Base-by-base conservation (phyloP, 2,888 invertebrate species). In the Conchocele bisecta region DNA sequence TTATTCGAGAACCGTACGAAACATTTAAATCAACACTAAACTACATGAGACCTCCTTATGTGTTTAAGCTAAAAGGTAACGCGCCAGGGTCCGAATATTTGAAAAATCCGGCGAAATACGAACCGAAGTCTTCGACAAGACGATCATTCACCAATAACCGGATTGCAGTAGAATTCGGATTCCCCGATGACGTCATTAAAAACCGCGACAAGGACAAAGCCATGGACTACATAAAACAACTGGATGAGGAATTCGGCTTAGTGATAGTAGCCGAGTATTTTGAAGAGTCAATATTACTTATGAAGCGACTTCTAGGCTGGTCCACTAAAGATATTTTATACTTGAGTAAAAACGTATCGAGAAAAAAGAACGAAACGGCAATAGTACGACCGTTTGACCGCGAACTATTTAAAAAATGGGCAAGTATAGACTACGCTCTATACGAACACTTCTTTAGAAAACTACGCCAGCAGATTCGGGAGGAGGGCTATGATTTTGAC, bases 261-360 rank as follows among this genome's bases (percentile, higher is more conserved):
- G 75, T 81, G 3, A 74, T 81, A 15, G 72, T 81, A 11, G 71
- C 74, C 17, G 78, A 81, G 24, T 61, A 71, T 46, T 81, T 81
- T 41, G 71, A 78, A 33, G 81, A 81, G 59, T 81, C 81, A 15
- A 39, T 81, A 1, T 48, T 81, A 22, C 37, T 81, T n/a, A 37
- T 81, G 41, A 61, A 72, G 37, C 50, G 76, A 17, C 68, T 61
- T 50, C 33, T 81, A 7, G 74, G 69, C 28, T 81, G 81, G 76
- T 50, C 69, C 20, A 78, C 71, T 0, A 75, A 74, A 51, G 81
- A 81, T 35, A 51, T 78, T 35, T 35, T 81, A 1, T 81, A 76
- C 42, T 42, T 78, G 13, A 66, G 67, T 24, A 75, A 75, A 60
- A 80, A 80, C 48, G 46, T 72, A 20, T 58, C 69, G 0, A 41